Percentiles rank a stretch among this genome's conserved stretches.
Conservation (phyloP, 2,113 vertebrate species). For the Ceratotherium simum region DNA sequence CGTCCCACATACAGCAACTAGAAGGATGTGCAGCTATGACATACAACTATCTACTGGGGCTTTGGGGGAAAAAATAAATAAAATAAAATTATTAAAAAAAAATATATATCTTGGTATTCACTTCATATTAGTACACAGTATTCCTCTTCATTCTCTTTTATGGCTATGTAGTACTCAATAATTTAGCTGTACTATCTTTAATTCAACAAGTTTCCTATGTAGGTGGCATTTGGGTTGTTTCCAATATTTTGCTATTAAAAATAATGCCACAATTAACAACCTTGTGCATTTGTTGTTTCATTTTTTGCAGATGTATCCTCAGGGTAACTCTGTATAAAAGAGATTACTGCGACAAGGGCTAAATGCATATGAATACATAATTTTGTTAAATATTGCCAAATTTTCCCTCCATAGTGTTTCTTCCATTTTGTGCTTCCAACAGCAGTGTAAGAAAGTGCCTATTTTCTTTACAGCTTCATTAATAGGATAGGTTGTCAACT, state of each 20-base stretch:
- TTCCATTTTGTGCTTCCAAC: background rate
- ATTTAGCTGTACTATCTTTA: background rate
- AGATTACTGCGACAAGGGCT: background rate
- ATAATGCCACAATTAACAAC: background rate
- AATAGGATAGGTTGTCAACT: background rate
- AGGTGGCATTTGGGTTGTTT: background rate
- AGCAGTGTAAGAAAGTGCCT: background rate
- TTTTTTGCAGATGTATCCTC: background rate
- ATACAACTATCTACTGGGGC: no score
- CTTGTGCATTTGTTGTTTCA: background rate
- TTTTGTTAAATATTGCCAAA: background rate
- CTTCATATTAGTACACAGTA: background rate
- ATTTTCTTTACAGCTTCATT: background rate
- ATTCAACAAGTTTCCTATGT: background rate
- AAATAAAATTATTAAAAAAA: no score
- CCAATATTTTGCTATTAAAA: slow-evolving; percentile 46
- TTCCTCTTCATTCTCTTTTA: background rate
- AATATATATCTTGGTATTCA: background rate
- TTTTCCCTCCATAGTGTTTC: background rate
- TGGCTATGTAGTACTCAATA: background rate
- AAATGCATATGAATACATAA: background rate
- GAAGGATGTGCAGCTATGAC: no score
- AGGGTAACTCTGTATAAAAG: background rate
- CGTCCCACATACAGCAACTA: no score
- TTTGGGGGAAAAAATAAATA: no score